phyloP scores from a whole-genome alignment of 1,140 invertebrate species.

The Pseudomyrmex dendroicus region DNA sequence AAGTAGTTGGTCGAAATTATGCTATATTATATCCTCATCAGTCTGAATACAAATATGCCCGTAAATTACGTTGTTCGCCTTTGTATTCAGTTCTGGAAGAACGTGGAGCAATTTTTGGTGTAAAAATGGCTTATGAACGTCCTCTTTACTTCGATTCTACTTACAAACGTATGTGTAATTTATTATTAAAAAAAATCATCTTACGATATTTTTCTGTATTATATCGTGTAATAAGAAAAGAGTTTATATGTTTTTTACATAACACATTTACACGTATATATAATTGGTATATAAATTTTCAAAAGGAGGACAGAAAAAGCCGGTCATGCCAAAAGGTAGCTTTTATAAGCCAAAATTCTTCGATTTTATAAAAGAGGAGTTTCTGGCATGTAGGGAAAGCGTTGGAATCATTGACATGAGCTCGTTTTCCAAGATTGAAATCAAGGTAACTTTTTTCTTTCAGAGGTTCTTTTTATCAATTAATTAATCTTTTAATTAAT shows the following conservation, averaged over 20 bases:
- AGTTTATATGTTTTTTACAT: too few relatives aligned
- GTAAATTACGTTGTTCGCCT: constrained; percentile 91
- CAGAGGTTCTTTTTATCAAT: not conserved
- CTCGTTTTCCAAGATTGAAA: constrained; percentile 93
- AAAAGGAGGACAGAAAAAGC: constrained; percentile 81
- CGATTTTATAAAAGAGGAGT: constrained; percentile 90
- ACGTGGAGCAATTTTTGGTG: constrained; percentile 92
- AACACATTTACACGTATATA: not conserved
- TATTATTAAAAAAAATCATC: not conserved
- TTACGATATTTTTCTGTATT: not conserved
- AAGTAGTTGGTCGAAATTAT: constrained; percentile 90
- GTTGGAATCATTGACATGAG: constrained; percentile 94
- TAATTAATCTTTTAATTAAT: constrained; percentile 41
- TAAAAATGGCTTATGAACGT: constrained; percentile 95
- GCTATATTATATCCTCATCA: constrained; percentile 88
- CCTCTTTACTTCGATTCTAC: constrained; percentile 88
- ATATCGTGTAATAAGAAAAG: too few relatives aligned
- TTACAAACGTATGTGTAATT: constrained; percentile 80
- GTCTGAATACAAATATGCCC: constrained; percentile 88
- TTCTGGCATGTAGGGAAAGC: constrained; percentile 91
- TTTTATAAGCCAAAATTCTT: constrained; percentile 93
- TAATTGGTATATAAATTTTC: constrained; percentile 53
- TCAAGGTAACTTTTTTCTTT: constrained; percentile 86
- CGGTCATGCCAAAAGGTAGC: constrained; percentile 86
- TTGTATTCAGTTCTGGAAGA: constrained; percentile 91